Evolutionary conservation across 1,140 invertebrate genomes (phyloP), one percentile per base, ranked within the genome.

Genomic region (Zaprionus ghesquierei): DNA sequence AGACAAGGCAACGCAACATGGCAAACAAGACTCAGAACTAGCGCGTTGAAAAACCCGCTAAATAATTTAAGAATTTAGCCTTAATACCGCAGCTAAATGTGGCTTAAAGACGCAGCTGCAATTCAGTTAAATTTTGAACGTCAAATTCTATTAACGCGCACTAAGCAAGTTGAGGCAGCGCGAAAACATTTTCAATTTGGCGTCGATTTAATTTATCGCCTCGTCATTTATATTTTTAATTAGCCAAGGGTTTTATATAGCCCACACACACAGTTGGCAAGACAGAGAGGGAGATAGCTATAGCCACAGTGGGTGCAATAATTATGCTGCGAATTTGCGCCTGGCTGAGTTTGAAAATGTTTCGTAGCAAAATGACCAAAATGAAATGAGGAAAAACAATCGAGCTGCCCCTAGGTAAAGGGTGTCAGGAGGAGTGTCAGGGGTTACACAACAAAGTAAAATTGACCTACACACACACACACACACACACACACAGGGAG

Each of bases 291-390:
- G 75, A 72, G 87, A 81, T 78, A 70, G 73, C 72, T 76, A 81
- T 75, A 18, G 68, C 55, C 41, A 87, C 15, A 87, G 38, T 81
- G 68, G 70, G 35, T 41, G 35, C 35, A 41, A 41, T 41, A 18
- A 41, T 41, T 41, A 41, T 15, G 35, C 35, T 41, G 75, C 69
- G 71, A 81, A 73, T 79, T 81, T 76, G 53, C 82, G 82, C 78
- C 78, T 81, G 51, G 75, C 68, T 79, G 81, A 76, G 77, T 85
- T 63, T 78, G 38, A 69, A 79, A 79, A 74, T 72, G 72, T 64
- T 41, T 27, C 53, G 1, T 5, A n/a, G n/a, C 31, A 20, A 53
- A 60, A 66, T 46, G 35, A 20, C 46, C 38, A 25, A 35, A 50
- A 56, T 62, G 46, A 15, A 23, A 27, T 44, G 33, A 54, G 33